A percentile compares a stretch with the other conserved stretches of the same genome.
Evolutionary conservation across 2,888 invertebrate genomes (phyloP).

Genomic region (Zele albiditarsus): DNA sequence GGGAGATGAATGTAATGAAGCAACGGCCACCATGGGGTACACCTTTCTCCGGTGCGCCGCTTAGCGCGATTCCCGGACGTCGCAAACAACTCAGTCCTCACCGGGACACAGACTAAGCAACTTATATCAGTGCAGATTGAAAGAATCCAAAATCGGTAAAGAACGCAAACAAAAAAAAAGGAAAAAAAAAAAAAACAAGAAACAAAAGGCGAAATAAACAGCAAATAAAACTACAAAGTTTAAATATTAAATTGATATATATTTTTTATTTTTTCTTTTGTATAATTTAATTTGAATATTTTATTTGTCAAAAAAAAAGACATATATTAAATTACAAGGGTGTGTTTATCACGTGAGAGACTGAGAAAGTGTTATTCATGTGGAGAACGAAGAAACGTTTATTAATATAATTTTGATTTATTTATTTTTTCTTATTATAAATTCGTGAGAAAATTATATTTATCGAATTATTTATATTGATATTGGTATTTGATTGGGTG

Average conservation of each 20-base stretch:
- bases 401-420: slow-evolving; percentile 1
- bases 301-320: neutral
- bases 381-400: slow-evolving; percentile 2
- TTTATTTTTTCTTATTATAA: slow-evolving; percentile 2
- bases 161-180: slow-evolving; percentile 27
- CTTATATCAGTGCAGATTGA: slow-evolving; percentile 64
- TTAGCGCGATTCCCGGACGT: slow-evolving; percentile 54
- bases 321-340: neutral
- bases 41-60: slow-evolving; percentile 66
- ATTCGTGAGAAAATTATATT: neutral
- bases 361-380: slow-evolving; percentile 14
- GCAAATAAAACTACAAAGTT: neutral
- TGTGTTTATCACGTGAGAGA: slow-evolving; percentile 22
- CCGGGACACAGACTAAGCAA: slow-evolving; percentile 64
- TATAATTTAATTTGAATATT: slow-evolving; percentile 16
- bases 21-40: slow-evolving; percentile 46
- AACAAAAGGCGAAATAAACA: neutral
- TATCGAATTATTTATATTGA: neutral
- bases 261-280: slow-evolving; percentile 18
- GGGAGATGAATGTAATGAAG: slow-evolving; percentile 33
- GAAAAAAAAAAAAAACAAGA: neutral
- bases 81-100: slow-evolving; percentile 65
- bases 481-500: neutral
- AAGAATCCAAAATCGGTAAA: slow-evolving; percentile 39
- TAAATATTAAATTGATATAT: slow-evolving; percentile 1